Evolutionary conservation across 2,113 vertebrate species (phyloP), one percentile per base, ranked within the genome.

Genomic region (Castor canadensis): DNA sequence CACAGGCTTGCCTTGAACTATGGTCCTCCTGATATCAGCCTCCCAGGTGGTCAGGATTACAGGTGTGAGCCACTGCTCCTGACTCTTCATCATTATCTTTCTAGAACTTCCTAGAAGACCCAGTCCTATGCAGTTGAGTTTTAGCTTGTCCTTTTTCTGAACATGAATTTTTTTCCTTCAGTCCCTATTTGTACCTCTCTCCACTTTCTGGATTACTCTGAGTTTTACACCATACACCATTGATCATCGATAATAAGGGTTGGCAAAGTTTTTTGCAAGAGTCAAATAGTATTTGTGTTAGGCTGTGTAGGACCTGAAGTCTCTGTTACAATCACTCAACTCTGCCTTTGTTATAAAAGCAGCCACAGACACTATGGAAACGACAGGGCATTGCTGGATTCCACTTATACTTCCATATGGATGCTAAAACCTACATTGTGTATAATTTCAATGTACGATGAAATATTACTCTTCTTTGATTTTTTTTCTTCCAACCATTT

Each of bases 401-500:
- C 24, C 15, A 17, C 26, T 32, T 47, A 49, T 2, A 30, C 43
- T 75, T 84, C 60, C 45, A 52, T 32, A 66, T 28, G 17, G n/a
- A 62, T 10, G 54, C 43, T 47, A 17, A 77, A 64, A 40, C 13
- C 26, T 66, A 28, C 20, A 66, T n/a, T 76, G 76, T 35, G 38
- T 32, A 20, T 17, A 56, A 66, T 87, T 79, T 92, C 28, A 60
- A 66, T 38, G n/a, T 56, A 35, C 54, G 15, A 9, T 62, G 47
- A 76, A 60, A 72, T 11, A 26, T 11, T 47, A 24, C 45, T 38
- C 13, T 64, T 73, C 22, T 90, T 87, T 58, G 40, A 40, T 54
- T 54, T 66, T 77, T 91, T 89, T 85, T 47, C 54, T 87, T 90
- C 56, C 66, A 76, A 26, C 13, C 28, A 49, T 40, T 85, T 69